Percentiles rank a stretch among this genome's conserved stretches.
These are phyloP conservation scores for Callocephalon fimbriatum DNA, from an alignment of 2,113 vertebrate genomes.

Conservation along the genomic window DNA sequence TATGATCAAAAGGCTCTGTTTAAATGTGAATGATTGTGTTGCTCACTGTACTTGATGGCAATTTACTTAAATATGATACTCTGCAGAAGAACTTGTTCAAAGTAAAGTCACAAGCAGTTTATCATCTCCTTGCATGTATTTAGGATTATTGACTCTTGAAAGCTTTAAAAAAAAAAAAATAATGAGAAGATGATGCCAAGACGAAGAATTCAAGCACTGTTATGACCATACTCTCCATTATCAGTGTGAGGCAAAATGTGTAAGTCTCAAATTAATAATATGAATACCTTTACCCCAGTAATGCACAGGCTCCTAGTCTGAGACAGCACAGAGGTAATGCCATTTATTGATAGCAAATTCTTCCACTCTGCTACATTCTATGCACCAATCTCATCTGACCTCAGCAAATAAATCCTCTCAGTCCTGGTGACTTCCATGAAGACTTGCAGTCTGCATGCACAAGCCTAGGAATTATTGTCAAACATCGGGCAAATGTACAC, in stretches of 20 bases:
- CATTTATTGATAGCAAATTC: conserved; percentile 32
- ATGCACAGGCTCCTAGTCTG: conserved; percentile 10
- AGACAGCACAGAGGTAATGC: conserved; percentile 26
- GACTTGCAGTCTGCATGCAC: neutral
- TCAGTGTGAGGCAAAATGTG: conserved; percentile 18
- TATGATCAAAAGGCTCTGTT: conserved; percentile 81
- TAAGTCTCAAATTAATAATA: conserved; percentile 31
- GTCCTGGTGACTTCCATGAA: neutral
- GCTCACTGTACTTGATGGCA: conserved; percentile 74
- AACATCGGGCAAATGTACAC: neutral
- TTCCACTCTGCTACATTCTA: neutral
- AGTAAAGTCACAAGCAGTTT: conserved; percentile 79
- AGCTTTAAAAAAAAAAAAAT: neutral
- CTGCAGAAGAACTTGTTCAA: conserved; percentile 80
- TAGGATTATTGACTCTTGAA: conserved; percentile 75
- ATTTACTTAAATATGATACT: conserved; percentile 86
- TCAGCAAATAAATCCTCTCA: neutral
- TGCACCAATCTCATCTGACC: neutral
- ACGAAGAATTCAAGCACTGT: conserved; percentile 53
- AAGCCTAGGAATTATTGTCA: neutral
- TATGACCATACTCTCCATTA: conserved; percentile 12
- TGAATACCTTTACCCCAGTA: conserved; percentile 42
- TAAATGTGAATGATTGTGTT: conserved; percentile 76
- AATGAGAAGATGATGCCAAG: conserved; percentile 41
- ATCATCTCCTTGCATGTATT: conserved; percentile 80